These are phyloP conservation scores for Pentamera pediparva DNA, from an alignment of 53 echinoderm and acorn worm species.

Conservation along the genomic window DNA sequence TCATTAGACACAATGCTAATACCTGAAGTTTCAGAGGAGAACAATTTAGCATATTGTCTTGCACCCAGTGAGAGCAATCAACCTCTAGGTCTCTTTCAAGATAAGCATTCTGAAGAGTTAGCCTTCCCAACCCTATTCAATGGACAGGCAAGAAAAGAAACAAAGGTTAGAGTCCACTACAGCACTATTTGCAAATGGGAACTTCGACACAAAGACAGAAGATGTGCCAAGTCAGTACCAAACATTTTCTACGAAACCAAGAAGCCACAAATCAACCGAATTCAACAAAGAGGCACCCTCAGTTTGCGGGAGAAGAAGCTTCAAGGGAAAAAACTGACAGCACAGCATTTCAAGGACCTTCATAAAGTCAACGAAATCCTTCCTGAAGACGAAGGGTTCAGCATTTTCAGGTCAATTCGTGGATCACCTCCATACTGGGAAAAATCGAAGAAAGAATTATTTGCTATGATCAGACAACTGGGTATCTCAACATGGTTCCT, in stretches of 20 bases:
- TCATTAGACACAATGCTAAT: not conserved
- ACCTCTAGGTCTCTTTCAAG: conserved; percentile 36
- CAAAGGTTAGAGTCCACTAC: conserved; percentile 17
- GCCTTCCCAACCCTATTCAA: conserved; percentile 44
- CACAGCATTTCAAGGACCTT: not conserved
- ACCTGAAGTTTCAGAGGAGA: not conserved
- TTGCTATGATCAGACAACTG: conserved; percentile 50
- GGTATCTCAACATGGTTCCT: conserved; percentile 44
- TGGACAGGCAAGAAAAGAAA: conserved; percentile 29
- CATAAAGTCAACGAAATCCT: not conserved
- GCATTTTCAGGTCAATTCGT: conserved; percentile 25
- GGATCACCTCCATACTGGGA: conserved; percentile 42
- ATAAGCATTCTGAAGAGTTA: conserved; percentile 32
- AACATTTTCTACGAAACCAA: conserved; percentile 43
- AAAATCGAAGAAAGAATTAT: conserved; percentile 38
- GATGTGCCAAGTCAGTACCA: conserved; percentile 31
- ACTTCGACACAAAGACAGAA: conserved; percentile 30
- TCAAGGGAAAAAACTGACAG: conserved; percentile 18
- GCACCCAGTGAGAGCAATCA: conserved; percentile 13
- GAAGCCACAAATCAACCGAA: conserved; percentile 40
- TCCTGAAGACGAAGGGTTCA: conserved; percentile 34
- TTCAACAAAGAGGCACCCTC: conserved; percentile 19
- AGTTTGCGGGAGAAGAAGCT: conserved; percentile 16
- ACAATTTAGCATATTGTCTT: conserved; percentile 1
- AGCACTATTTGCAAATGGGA: conserved; percentile 36